These are phyloP conservation scores for Beroe ovata DNA, from an alignment of 37 sponge, comb jelly and placozoan genomes.

Conservation along the genomic window DNA sequence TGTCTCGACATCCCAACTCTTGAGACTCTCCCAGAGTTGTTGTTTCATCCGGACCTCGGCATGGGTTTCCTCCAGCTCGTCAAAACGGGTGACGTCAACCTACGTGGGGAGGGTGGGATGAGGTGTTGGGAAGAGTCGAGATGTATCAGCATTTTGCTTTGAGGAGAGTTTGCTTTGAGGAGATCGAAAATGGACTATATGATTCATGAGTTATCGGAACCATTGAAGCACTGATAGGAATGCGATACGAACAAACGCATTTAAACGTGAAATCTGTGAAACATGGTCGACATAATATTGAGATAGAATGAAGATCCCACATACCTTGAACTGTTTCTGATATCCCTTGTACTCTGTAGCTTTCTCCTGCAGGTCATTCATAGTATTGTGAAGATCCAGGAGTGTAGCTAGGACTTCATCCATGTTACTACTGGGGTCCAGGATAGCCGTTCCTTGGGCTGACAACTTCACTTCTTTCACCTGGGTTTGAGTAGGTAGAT, in stretches of 20 bases:
- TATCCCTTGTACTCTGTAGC: slow-evolving; percentile 85
- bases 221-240: too few species aligned
- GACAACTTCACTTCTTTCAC: slow-evolving; percentile 86
- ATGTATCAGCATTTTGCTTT: too few species aligned
- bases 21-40: slow-evolving; percentile 85
- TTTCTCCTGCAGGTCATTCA: slow-evolving; percentile 81
- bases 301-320: too few species aligned
- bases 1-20: slow-evolving; percentile 80
- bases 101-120: too few species aligned
- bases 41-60: slow-evolving; percentile 94
- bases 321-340: slow-evolving; percentile 95
- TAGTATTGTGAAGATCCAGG: slow-evolving; percentile 69
- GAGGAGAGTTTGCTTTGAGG: too few species aligned
- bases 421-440: slow-evolving; percentile 77
- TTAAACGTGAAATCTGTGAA: too few species aligned
- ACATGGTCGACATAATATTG: too few species aligned
- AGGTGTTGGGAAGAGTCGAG: too few species aligned
- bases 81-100: slow-evolving; percentile 96
- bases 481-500: slow-evolving; percentile 4
- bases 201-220: too few species aligned
- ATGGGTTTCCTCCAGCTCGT: slow-evolving; percentile 88
- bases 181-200: too few species aligned
- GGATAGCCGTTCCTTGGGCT: slow-evolving; percentile 81
- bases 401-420: slow-evolving; percentile 73
- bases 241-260: too few species aligned